phyloP scores from a whole-genome alignment of 2,797 vertebrate species.

The Trichosurus vulpecula region DNA sequence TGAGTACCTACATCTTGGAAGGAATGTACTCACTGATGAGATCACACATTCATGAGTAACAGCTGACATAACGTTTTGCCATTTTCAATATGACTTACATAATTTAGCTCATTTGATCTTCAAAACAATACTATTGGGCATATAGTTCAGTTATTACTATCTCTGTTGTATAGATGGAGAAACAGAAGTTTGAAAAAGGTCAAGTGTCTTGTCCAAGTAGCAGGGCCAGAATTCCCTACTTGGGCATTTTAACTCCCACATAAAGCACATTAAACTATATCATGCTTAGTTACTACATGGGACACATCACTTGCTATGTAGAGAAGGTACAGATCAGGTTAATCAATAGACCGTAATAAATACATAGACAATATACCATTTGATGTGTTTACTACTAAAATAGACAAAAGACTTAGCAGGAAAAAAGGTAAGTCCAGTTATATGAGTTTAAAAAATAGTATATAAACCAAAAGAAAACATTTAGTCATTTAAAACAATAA shows the following conservation, averaged over 20 bases:
- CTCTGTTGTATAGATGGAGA: neutral
- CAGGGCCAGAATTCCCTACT: neutral
- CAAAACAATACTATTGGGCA: neutral
- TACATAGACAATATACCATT: neutral
- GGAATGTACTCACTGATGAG: neutral
- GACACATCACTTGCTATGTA: neutral
- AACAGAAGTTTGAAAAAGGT: neutral
- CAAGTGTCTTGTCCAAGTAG: neutral
- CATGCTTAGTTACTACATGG: neutral
- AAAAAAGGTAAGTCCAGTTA: neutral
- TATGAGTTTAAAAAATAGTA: neutral
- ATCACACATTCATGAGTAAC: neutral
- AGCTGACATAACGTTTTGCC: neutral
- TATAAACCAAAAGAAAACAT: neutral
- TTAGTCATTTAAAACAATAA: neutral
- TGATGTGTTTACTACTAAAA: neutral
- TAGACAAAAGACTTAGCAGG: neutral
- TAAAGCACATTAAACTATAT: neutral
- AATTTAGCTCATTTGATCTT: neutral
- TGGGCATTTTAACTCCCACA: neutral
- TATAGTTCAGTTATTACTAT: neutral
- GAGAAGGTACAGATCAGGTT: fast-evolving
- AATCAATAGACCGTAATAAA: fast-evolving
- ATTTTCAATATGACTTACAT: neutral
- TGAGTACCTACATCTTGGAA: neutral